Conservation (phyloP, 2,888 invertebrate genomes). For the Plagodis pulveraria region DNA sequence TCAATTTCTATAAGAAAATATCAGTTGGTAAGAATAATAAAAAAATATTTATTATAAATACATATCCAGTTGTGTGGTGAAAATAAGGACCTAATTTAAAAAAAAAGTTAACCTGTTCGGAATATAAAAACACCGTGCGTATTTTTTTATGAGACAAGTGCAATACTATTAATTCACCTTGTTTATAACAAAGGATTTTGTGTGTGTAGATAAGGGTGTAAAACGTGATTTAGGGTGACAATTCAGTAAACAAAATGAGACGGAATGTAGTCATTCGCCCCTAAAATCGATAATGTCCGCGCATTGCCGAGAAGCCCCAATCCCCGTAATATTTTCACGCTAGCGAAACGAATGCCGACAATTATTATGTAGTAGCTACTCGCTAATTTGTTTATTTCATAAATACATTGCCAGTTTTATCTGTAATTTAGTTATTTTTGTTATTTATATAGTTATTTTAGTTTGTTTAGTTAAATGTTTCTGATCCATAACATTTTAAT, state of each 20-base stretch:
- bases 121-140: constrained; percentile 24
- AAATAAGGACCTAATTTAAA: constrained; percentile 11
- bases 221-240: constrained; percentile 33
- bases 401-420: not conserved
- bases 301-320: constrained; percentile 49
- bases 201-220: constrained; percentile 23
- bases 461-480: no score
- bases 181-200: constrained; percentile 27
- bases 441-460: not conserved
- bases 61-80: constrained; percentile 20
- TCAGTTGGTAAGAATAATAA: constrained; percentile 37
- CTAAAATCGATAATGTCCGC: constrained; percentile 78
- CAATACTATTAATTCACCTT: constrained; percentile 20
- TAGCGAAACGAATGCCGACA: constrained; percentile 30
- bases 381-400: constrained; percentile 11
- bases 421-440: not conserved
- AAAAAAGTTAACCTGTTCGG: constrained; percentile 27
- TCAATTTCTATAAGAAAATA: constrained; percentile 20
- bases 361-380: constrained; percentile 5
- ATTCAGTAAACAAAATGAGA: constrained; percentile 55
- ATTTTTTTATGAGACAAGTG: constrained; percentile 27
- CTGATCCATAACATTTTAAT: not conserved
- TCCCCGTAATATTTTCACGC: constrained; percentile 36
- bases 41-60: constrained; percentile 6
- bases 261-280: constrained; percentile 53